phyloP scores from a whole-genome alignment of 2,888 invertebrate genomes.

The Dorcus hopei region DNA sequence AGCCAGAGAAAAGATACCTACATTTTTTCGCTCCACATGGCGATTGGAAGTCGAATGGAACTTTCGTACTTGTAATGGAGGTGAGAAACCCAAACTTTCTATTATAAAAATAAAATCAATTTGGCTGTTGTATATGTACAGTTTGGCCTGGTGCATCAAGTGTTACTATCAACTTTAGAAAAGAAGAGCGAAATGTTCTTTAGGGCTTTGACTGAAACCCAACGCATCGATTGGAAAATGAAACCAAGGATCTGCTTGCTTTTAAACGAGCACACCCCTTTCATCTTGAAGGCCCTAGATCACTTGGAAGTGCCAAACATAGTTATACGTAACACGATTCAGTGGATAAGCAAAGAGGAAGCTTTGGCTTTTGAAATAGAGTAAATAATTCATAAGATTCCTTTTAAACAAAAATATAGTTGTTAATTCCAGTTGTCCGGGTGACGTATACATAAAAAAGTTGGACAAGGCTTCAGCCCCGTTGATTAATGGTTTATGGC shows the following conservation, averaged over 20 bases:
- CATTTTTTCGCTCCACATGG: slow-evolving; percentile 50
- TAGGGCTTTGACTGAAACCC: slow-evolving; percentile 31
- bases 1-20: slow-evolving; percentile 30
- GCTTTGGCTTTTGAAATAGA: slow-evolving; percentile 27
- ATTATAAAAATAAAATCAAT: no score
- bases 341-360: slow-evolving; percentile 19
- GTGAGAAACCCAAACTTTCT: slow-evolving; percentile 4
- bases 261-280: slow-evolving; percentile 28
- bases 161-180: slow-evolving; percentile 17
- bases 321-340: no score
- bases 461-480: slow-evolving; percentile 34
- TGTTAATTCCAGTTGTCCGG: slow-evolving; percentile 34
- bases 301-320: slow-evolving; percentile 21
- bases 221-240: slow-evolving; percentile 34
- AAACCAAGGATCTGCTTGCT: slow-evolving; percentile 29
- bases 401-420: neutral
- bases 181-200: slow-evolving; percentile 28
- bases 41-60: slow-evolving; percentile 43
- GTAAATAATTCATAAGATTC: slow-evolving; percentile 21
- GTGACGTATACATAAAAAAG: slow-evolving; percentile 39
- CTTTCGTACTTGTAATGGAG: slow-evolving; percentile 34
- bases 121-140: no score
- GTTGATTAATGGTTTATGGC: slow-evolving; percentile 41
- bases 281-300: slow-evolving; percentile 27
- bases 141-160: no score